A percentile compares a stretch with the other conserved stretches of the same genome.
These are phyloP conservation scores for Diplosoma virens DNA, from an alignment of 23 tunicate species.

Conservation along the genomic window DNA sequence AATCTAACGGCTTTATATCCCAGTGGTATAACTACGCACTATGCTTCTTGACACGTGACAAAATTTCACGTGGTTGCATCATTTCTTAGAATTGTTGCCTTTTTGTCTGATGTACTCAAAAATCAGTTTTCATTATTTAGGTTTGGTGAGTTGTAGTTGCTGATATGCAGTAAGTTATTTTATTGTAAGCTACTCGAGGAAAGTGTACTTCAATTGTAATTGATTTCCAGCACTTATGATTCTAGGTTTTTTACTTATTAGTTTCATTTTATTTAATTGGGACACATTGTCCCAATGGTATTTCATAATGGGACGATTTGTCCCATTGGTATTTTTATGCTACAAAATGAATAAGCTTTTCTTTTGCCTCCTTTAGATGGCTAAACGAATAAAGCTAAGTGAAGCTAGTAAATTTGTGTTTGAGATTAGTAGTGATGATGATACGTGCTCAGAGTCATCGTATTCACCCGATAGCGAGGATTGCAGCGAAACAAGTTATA, in stretches of 20 bases:
- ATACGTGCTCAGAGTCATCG: constrained; percentile 18
- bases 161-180: background rate
- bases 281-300: constrained; percentile 21
- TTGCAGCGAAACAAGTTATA: constrained; percentile 1
- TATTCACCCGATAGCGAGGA: constrained; percentile 9
- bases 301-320: background rate
- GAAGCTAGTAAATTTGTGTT: constrained; percentile 10
- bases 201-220: constrained; percentile 9
- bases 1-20: constrained; percentile 10
- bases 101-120: background rate
- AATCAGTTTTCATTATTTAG: background rate
- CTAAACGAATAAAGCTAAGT: constrained; percentile 1
- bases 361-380: constrained; percentile 12
- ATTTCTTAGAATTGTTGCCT: constrained; percentile 7
- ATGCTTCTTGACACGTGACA: constrained; percentile 11
- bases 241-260: constrained; percentile 1
- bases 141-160: constrained; percentile 9
- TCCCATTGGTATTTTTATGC: constrained; percentile 20
- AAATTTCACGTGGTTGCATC: constrained; percentile 13
- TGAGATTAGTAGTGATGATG: constrained; percentile 22
- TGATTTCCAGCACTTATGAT: background rate
- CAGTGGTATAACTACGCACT: constrained; percentile 16
- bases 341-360: constrained; percentile 8
- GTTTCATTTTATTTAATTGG: constrained; percentile 1
- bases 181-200: background rate